Evolutionary conservation across 2,113 vertebrate species (phyloP).

Genomic region (Pelvicachromis taeniatus): DNA sequence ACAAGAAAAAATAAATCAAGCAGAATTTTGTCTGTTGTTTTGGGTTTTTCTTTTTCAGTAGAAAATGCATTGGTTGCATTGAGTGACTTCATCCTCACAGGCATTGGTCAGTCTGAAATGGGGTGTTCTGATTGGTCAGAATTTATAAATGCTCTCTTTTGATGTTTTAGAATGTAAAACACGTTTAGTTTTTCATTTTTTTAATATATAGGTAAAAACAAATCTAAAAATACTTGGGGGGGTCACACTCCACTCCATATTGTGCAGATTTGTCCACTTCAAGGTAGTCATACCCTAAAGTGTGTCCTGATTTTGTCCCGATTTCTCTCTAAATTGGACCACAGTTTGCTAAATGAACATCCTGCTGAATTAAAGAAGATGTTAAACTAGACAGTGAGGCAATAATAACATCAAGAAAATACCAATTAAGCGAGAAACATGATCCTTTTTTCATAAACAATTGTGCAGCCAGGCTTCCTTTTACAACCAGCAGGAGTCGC

Average conservation of each 20-base stretch:
- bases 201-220: accelerated
- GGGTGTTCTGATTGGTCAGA: background rate
- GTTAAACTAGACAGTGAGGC: background rate
- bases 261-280: background rate
- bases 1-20: background rate
- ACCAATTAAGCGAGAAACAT: accelerated
- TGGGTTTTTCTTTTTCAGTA: background rate
- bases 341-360: background rate
- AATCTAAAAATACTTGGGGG: background rate
- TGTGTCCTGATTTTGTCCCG: background rate
- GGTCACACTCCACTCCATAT: background rate
- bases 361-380: background rate
- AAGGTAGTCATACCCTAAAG: accelerated
- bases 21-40: background rate
- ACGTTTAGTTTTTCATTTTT: background rate
- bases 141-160: background rate
- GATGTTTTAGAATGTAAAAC: background rate
- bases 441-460: too few relatives aligned
- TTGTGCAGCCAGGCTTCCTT: background rate
- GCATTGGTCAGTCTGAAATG: background rate
- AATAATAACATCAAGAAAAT: background rate
- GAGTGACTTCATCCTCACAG: background rate
- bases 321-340: background rate
- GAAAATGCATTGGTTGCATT: background rate
- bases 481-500: background rate